These are phyloP conservation scores for Endomychus coccineus DNA, from an alignment of 2,888 invertebrate species.

Conservation along the genomic window DNA sequence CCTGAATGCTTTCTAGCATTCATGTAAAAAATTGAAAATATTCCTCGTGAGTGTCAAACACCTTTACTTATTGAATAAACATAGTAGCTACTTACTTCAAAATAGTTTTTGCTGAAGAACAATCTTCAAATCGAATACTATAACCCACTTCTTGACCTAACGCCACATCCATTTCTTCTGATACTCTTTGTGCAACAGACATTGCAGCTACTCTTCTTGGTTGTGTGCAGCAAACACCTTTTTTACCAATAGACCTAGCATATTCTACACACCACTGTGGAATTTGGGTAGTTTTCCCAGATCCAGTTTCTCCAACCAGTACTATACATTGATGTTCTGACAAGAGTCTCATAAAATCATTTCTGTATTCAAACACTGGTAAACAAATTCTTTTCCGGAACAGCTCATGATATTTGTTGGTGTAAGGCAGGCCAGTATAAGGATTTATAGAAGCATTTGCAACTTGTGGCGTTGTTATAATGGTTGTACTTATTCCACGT, in stretches of 20 bases:
- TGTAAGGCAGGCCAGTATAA: constrained; percentile 75
- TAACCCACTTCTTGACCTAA: constrained; percentile 90
- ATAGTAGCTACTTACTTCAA: constrained; percentile 59
- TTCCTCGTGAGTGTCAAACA: too few species aligned
- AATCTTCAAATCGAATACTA: constrained; percentile 98
- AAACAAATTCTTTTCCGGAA: constrained; percentile 82
- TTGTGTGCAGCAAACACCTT: constrained; percentile 93
- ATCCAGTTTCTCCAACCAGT: constrained; percentile 98
- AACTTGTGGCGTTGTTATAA: constrained; percentile 24
- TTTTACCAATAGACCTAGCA: constrained; percentile 56
- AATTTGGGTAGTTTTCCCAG: constrained; percentile 99
- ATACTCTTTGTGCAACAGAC: constrained; percentile 98
- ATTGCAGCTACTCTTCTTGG: constrained; percentile 97
- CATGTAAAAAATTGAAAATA: too few species aligned
- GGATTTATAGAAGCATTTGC: constrained; percentile 57
- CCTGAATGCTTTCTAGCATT: too few species aligned
- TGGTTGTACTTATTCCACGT: constrained; percentile 42
- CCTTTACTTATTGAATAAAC: too few species aligned
- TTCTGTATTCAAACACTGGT: constrained; percentile 97
- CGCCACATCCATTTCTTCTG: constrained; percentile 98
- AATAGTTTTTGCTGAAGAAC: constrained; percentile 87
- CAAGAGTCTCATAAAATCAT: constrained; percentile 92
- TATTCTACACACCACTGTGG: constrained; percentile 92
- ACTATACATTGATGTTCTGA: constrained; percentile 91
- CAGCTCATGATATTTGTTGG: constrained; percentile 81